These are phyloP conservation scores for Halichondria panicea DNA, from an alignment of 37 sponge, comb jelly and placozoan genomes.

Conservation along the genomic window DNA sequence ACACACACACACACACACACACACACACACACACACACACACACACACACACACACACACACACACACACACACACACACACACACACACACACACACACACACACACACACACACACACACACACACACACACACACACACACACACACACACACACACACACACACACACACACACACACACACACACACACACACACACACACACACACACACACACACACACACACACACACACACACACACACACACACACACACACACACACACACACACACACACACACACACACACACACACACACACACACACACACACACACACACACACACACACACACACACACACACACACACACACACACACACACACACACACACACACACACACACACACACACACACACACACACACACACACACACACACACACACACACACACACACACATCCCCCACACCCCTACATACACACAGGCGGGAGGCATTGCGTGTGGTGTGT, in stretches of 20 bases:
- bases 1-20: too few species aligned
- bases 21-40: too few species aligned
- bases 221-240: too few species aligned
- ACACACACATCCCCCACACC: background rate
- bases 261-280: background rate
- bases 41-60: too few species aligned
- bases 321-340: constrained; percentile 5
- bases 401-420: background rate
- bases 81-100: too few species aligned
- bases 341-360: constrained; percentile 5
- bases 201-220: too few species aligned
- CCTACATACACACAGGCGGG: constrained; percentile 30
- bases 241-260: constrained; percentile 9
- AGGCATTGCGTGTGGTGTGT: constrained; percentile 81
- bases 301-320: constrained; percentile 8
- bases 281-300: constrained; percentile 1
- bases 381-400: background rate
- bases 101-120: too few species aligned
- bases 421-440: constrained; percentile 1
- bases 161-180: too few species aligned
- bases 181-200: too few species aligned
- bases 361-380: constrained; percentile 13
- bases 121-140: too few species aligned
- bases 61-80: too few species aligned
- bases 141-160: too few species aligned